phyloP scores from a whole-genome alignment of 2,797 vertebrate genomes.

The Epinephelus awoara region DNA sequence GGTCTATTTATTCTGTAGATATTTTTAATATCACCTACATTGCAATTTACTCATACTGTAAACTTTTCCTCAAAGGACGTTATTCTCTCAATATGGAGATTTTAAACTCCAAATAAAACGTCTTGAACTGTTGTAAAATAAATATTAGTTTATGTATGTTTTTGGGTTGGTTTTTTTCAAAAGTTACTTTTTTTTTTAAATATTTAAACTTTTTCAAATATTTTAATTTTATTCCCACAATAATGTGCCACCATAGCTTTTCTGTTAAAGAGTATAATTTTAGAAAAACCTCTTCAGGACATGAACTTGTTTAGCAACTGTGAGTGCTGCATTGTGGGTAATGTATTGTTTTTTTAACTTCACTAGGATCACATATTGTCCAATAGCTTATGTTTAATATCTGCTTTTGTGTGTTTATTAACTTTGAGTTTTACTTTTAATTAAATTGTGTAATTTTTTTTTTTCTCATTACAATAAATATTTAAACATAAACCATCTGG shows the following conservation, averaged over 20 bases:
- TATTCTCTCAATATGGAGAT: too few relatives aligned
- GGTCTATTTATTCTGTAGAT: too few relatives aligned
- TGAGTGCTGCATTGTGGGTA: constrained; percentile 17
- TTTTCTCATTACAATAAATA: constrained; percentile 39
- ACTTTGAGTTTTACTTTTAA: not conserved
- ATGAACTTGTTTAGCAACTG: too few relatives aligned
- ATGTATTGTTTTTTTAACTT: constrained; percentile 7
- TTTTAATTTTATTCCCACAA: too few relatives aligned
- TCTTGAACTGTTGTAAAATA: too few relatives aligned
- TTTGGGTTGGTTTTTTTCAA: too few relatives aligned
- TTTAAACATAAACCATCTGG: not conserved
- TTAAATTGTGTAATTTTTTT: not conserved
- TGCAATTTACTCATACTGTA: too few relatives aligned
- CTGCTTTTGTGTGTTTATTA: not conserved
- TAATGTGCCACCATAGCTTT: not conserved
- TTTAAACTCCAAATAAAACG: too few relatives aligned
- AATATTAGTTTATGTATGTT: too few relatives aligned
- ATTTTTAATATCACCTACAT: not conserved
- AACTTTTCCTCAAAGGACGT: too few relatives aligned
- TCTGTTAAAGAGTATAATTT: not conserved
- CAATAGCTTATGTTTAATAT: not conserved
- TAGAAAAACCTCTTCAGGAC: not conserved
- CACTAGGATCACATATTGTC: not conserved
- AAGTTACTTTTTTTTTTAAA: too few relatives aligned
- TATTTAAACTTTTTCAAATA: too few relatives aligned